Conservation (phyloP, 2,888 invertebrate species). For the Scaptomyza caliginosa region DNA sequence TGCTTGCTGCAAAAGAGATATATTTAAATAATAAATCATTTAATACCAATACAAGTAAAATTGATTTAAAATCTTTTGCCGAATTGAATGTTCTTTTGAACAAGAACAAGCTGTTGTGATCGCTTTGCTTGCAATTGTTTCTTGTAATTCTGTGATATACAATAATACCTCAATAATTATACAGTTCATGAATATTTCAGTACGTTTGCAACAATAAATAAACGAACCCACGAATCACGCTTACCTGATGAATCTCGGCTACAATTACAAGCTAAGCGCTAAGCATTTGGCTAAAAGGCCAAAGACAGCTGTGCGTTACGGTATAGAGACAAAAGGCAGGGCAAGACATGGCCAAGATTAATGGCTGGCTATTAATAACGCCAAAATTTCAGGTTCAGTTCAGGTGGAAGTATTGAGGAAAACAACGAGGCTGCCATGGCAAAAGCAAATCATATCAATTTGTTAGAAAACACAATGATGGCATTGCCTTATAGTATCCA, state of each 20-base stretch:
- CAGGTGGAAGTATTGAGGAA: constrained; percentile 43
- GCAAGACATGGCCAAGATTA: constrained; percentile 55
- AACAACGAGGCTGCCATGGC: constrained; percentile 15
- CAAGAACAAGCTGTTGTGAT: background rate
- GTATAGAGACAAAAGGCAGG: too few species aligned
- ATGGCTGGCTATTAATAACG: constrained; percentile 71
- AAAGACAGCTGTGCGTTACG: constrained; percentile 53
- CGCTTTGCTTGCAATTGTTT: constrained; percentile 4
- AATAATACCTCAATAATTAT: constrained; percentile 44
- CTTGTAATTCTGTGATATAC: constrained; percentile 14
- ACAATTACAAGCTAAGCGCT: constrained; percentile 64
- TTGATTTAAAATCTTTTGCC: background rate
- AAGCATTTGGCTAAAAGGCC: constrained; percentile 58
- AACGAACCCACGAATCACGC: constrained; percentile 20
- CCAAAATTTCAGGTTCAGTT: constrained; percentile 24
- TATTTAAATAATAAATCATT: constrained; percentile 3
- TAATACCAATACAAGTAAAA: background rate
- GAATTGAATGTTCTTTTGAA: background rate
- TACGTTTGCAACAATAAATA: constrained; percentile 23
- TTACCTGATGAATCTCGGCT: constrained; percentile 58
- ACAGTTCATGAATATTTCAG: constrained; percentile 45
- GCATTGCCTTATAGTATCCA: constrained; percentile 13
- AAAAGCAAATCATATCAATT: constrained; percentile 67
- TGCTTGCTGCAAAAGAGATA: background rate
- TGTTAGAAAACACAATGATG: constrained; percentile 54